Evolutionary conservation across 30 jellyfish, hydroid and myxozoan species (phyloP).

Genomic region (Turritopsis dohrnii): DNA sequence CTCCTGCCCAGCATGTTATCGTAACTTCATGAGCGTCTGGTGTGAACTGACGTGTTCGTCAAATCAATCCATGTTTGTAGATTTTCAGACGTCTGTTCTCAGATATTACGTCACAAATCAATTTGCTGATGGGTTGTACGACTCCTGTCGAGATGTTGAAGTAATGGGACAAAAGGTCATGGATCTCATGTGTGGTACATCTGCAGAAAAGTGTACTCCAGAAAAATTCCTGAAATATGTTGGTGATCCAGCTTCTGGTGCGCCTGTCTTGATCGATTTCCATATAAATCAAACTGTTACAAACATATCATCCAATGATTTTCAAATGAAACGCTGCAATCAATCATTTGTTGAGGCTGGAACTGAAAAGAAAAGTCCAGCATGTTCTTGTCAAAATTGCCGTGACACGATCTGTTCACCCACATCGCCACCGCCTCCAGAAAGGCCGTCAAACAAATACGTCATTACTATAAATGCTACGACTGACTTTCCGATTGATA

Average conservation of each 20-base stretch:
- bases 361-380: slow-evolving; percentile 32
- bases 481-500: background rate
- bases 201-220: slow-evolving; percentile 68
- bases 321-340: slow-evolving; percentile 43
- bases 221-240: slow-evolving; percentile 44
- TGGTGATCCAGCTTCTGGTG: slow-evolving; percentile 58
- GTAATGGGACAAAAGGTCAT: slow-evolving; percentile 62
- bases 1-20: slow-evolving; percentile 69
- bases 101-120: slow-evolving; percentile 39
- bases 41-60: slow-evolving; percentile 70
- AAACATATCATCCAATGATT: slow-evolving; percentile 31
- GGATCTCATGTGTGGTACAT: slow-evolving; percentile 70
- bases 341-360: slow-evolving; percentile 44
- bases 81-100: slow-evolving; percentile 10
- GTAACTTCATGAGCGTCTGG: slow-evolving; percentile 53
- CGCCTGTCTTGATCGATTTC: slow-evolving; percentile 49
- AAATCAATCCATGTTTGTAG: slow-evolving; percentile 35
- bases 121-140: slow-evolving; percentile 63
- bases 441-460: slow-evolving; percentile 3
- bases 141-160: slow-evolving; percentile 55
- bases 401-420: slow-evolving; percentile 26
- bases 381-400: slow-evolving; percentile 80
- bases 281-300: slow-evolving; percentile 17
- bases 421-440: slow-evolving; percentile 45
- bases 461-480: background rate